Evolutionary conservation across 1,140 invertebrate genomes (phyloP).

Genomic region (Daktulosphaira vitifoliae): DNA sequence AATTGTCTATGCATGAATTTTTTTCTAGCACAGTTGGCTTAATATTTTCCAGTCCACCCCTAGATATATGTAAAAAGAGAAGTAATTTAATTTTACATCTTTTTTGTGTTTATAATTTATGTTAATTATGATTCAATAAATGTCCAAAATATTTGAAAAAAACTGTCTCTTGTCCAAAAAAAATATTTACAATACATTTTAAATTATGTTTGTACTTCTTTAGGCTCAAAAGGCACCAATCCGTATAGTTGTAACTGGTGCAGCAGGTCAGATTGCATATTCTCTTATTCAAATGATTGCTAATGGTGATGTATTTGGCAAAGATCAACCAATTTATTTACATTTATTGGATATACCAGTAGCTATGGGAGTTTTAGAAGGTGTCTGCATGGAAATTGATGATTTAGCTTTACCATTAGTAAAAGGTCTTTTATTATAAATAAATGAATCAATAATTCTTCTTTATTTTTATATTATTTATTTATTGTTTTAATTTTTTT

Average conservation of each 20-base stretch:
- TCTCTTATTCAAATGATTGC: constrained; percentile 88
- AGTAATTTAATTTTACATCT: too few relatives aligned
- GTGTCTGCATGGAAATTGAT: constrained; percentile 93
- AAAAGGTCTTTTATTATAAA: constrained; percentile 44
- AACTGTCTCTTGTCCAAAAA: too few relatives aligned
- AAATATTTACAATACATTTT: too few relatives aligned
- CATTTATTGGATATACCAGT: constrained; percentile 90
- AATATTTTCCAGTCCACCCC: too few relatives aligned
- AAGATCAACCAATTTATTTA: constrained; percentile 76
- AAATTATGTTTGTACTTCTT: too few relatives aligned
- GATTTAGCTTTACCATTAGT: constrained; percentile 94
- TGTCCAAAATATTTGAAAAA: too few relatives aligned
- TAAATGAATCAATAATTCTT: background rate
- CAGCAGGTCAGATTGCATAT: constrained; percentile 97
- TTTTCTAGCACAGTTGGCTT: too few relatives aligned
- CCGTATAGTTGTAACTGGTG: constrained; percentile 92
- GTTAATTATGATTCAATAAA: too few relatives aligned
- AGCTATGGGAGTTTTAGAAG: constrained; percentile 90
- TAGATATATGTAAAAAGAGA: too few relatives aligned
- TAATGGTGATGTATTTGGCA: constrained; percentile 94
- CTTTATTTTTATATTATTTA: background rate
- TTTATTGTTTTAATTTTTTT: constrained; percentile 3
- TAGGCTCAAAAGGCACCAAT: constrained; percentile 54
- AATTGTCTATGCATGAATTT: too few relatives aligned
- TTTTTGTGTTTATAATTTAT: too few relatives aligned